Evolutionary conservation across 30 jellyfish, hydroid and myxozoan genomes (phyloP), one percentile per base, ranked within the genome.

Genomic region (Rhopilema esculentum): DNA sequence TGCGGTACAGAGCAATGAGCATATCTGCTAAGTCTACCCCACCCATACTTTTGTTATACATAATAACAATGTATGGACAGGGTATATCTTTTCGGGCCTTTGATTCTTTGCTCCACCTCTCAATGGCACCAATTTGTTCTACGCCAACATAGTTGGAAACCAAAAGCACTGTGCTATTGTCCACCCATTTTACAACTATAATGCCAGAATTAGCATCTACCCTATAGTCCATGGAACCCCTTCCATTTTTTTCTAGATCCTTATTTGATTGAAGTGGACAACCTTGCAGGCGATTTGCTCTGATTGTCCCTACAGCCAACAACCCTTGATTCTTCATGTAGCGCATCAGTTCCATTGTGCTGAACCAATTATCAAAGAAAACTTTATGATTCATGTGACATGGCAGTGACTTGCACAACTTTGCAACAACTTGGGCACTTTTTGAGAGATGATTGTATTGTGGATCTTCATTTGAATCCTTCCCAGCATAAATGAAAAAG

Each of bases 1-100:
- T 83, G 48, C 92, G 75, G 77, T 89, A 83, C 32, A 84, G 63
- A 20, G 97, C 75, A 23, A 84, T 74, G 40, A 84, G 89, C 98
- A 92, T 77, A 65, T 86, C 98, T 26, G 95, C 97, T 64, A 92
- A 66, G 69, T 92, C 91, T 26, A 87, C 97, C 40, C 98, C 97
- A n/a, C 98, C 97, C 94, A 86, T 87, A 30, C 91, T 88, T 63
- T 72, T 40, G 89, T 87, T 92, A 66, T 92, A 92, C 76, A 68
- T 69, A 29, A 32, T 53, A 52, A 92, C 85, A 23, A 92, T 70
- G 68, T 82, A 79, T 4, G 97, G 95, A 69, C 95, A 79, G 69
- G 67, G 61, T 30, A 91, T 87, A 20, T 86, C 82, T 51, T 29
- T 91, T 31, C 79, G 40, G n/a, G 40, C 76, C 78, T 89, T 92